Evolutionary conservation across 1,140 invertebrate genomes (phyloP).

Genomic region (Oryctes rhinoceros): DNA sequence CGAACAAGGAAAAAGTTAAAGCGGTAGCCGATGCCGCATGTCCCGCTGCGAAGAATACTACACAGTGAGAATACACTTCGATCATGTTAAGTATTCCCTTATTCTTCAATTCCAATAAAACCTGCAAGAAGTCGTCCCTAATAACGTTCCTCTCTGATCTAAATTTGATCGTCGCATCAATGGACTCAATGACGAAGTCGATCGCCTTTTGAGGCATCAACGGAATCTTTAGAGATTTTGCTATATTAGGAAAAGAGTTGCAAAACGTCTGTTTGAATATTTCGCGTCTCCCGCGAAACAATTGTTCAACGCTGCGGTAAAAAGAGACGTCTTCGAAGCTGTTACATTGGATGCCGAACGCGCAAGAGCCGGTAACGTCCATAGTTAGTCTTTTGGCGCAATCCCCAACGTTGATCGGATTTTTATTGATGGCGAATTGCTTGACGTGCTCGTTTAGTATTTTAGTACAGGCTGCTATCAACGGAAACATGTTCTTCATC

Average conservation of each 20-base stretch:
- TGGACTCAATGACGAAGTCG: constrained; percentile 61
- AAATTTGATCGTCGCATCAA: constrained; percentile 61
- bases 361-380: constrained; percentile 65
- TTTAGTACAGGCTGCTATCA: neutral
- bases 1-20: constrained; percentile 67
- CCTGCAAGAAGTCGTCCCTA: constrained; percentile 65
- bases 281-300: neutral
- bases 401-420: constrained; percentile 63
- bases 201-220: constrained; percentile 30
- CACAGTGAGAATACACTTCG: constrained; percentile 62
- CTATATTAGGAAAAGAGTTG: constrained; percentile 6
- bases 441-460: neutral
- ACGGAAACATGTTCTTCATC: constrained; percentile 61
- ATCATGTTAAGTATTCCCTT: constrained; percentile 19
- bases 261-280: neutral
- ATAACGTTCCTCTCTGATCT: constrained; percentile 61
- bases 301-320: constrained; percentile 61
- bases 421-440: neutral
- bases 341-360: constrained; percentile 67
- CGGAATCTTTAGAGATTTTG: constrained; percentile 4
- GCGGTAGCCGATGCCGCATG: constrained; percentile 75
- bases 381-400: constrained; percentile 63
- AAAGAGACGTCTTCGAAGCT: constrained; percentile 63
- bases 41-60: constrained; percentile 73
- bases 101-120: constrained; percentile 58